Base-by-base conservation (phyloP, 2,888 invertebrate species). In the Neocrepidodera transversa region DNA sequence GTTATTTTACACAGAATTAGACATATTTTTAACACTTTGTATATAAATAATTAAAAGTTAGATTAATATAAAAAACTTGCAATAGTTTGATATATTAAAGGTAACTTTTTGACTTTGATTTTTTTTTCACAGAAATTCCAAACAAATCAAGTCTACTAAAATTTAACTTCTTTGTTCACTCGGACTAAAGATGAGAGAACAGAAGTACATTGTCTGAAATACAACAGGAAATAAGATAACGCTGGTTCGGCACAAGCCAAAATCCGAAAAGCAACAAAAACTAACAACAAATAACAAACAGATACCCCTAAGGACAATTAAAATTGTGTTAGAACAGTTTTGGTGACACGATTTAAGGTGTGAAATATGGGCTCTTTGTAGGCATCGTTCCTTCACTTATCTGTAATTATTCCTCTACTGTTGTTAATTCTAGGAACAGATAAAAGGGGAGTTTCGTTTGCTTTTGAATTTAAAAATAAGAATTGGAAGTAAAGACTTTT, bases 311-410 rank as follows among this genome's bases (percentile, higher is more conserved):
- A 55, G 58, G 53, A 71, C 71, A 69, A 69, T 69, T 67, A 66
- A 68, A 72, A 68, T 61, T 65, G 66, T 69, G 68, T 71, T 67
- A 64, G 65, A 64, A 68, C 68, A 67, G 59, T 61, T 66, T 66
- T 65, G 67, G 65, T 65, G 66, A 68, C 65, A 66, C 55, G 56
- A 60, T 63, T 66, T 66, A 65, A 57, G 64, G 64, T 64, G 64
- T 65, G 67, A 68, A 70, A 69, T 68, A 66, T 67, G 64, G n/a
- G 64, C 63, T 65, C 57, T 68, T 71, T 72, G 66, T 70, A 17
- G 58, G 55, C 62, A 56, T 62, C 58, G 60, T 58, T 58, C 64
- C 62, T 64, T 62, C 58, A 60, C 55, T 58, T 62, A 60, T 51
- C 56, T 49, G 35, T 61, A 55, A 63, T 60, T 63, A 63, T 60